Evolutionary conservation across 2,888 invertebrate genomes (phyloP).

Genomic region (Mycalesis mineus): DNA sequence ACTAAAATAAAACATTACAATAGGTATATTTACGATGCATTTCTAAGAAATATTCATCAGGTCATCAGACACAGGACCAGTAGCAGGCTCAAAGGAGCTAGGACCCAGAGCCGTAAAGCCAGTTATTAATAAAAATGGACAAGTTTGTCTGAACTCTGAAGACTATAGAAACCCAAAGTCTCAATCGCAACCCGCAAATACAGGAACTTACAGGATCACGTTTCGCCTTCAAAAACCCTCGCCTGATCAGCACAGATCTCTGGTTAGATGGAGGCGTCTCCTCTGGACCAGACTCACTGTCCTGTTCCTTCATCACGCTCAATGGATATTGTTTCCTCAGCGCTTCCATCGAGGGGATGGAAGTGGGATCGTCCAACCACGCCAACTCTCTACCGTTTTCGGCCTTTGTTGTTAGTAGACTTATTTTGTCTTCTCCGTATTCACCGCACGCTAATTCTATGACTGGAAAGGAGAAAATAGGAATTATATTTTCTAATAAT

Average conservation of each 20-base stretch:
- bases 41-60: too few relatives aligned
- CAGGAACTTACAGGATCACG: slow-evolving; percentile 82
- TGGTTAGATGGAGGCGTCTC: slow-evolving; percentile 86
- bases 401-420: slow-evolving; percentile 80
- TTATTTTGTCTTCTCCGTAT: slow-evolving; percentile 89
- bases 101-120: too few relatives aligned
- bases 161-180: too few relatives aligned
- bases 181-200: too few relatives aligned
- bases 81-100: too few relatives aligned
- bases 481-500: not conserved
- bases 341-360: slow-evolving; percentile 76
- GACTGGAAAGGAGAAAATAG: slow-evolving; percentile 75
- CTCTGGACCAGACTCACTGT: slow-evolving; percentile 70
- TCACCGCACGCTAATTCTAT: slow-evolving; percentile 96
- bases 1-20: too few relatives aligned
- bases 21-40: too few relatives aligned
- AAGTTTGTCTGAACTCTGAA: too few relatives aligned
- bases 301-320: slow-evolving; percentile 61
- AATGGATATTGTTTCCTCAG: slow-evolving; percentile 78
- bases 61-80: too few relatives aligned
- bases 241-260: slow-evolving; percentile 81
- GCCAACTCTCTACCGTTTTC: slow-evolving; percentile 83
- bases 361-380: slow-evolving; percentile 82
- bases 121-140: too few relatives aligned
- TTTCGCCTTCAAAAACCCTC: slow-evolving; percentile 86